These are phyloP conservation scores for Uria lomvia DNA, from an alignment of 2,113 vertebrate species.

Conservation along the genomic window DNA sequence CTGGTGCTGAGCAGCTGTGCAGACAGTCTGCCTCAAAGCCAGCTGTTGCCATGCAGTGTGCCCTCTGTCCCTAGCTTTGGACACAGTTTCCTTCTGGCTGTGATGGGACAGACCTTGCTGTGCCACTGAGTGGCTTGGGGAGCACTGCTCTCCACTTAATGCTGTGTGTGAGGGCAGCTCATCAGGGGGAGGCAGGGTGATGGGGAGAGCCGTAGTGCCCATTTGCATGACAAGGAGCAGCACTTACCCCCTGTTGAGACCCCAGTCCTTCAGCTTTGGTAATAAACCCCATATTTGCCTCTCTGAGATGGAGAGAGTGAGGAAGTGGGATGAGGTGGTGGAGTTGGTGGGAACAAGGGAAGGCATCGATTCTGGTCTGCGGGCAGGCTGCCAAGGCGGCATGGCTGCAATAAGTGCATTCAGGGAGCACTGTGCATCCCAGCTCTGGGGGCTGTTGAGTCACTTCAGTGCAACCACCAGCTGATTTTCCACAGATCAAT, in stretches of 20 bases:
- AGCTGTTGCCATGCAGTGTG: not conserved
- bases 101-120: not conserved
- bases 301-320: not conserved
- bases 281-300: not conserved
- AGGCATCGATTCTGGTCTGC: not conserved
- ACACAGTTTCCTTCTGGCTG: not conserved
- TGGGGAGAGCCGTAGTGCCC: not conserved
- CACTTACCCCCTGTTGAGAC: not conserved
- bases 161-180: not conserved
- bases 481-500: conserved; percentile 75
- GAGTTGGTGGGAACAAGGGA: not conserved
- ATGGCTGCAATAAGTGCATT: not conserved
- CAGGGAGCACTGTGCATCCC: not conserved
- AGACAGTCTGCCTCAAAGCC: not conserved
- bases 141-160: not conserved
- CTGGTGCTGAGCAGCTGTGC: not conserved
- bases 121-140: not conserved
- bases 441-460: conserved; percentile 21
- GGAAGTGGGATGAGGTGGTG: not conserved
- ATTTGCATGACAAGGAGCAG: not conserved
- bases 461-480: conserved; percentile 27
- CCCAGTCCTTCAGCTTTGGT: not conserved
- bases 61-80: not conserved
- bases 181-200: not conserved
- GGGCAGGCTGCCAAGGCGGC: conserved; percentile 38